Conservation (phyloP, 2,113 vertebrate species). For the Dipodomys ordii region DNA sequence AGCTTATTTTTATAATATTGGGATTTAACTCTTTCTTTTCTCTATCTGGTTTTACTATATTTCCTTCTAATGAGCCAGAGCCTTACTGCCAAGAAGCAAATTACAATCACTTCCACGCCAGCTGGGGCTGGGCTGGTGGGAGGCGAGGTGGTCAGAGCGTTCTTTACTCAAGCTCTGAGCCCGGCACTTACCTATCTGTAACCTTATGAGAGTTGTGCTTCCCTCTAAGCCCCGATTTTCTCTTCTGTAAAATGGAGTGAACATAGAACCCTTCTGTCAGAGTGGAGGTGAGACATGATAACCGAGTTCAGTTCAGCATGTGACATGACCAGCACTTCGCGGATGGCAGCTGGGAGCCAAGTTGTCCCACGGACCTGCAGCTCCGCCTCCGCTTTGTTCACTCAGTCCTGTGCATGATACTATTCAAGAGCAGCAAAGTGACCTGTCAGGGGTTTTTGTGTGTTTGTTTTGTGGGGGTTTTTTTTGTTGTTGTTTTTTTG, state of each 20-base stretch:
- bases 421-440: background rate
- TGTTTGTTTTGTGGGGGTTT: too few relatives aligned
- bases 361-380: fast-evolving
- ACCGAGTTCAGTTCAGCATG: fast-evolving
- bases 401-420: background rate
- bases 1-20: too few relatives aligned
- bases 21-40: too few relatives aligned
- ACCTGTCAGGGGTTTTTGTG: too few relatives aligned
- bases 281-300: background rate
- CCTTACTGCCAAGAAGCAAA: background rate
- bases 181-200: background rate
- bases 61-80: background rate
- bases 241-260: background rate
- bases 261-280: background rate
- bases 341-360: background rate
- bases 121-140: background rate
- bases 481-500: too few relatives aligned
- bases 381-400: background rate
- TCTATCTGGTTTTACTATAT: background rate
- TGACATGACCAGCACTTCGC: fast-evolving
- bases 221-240: background rate
- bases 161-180: background rate
- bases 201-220: background rate
- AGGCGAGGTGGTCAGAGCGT: background rate
- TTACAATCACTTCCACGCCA: background rate